A percentile compares a stretch with the other conserved stretches of the same genome.
Evolutionary conservation across 2,888 invertebrate species (phyloP).

Genomic region (Orgyia antiqua): DNA sequence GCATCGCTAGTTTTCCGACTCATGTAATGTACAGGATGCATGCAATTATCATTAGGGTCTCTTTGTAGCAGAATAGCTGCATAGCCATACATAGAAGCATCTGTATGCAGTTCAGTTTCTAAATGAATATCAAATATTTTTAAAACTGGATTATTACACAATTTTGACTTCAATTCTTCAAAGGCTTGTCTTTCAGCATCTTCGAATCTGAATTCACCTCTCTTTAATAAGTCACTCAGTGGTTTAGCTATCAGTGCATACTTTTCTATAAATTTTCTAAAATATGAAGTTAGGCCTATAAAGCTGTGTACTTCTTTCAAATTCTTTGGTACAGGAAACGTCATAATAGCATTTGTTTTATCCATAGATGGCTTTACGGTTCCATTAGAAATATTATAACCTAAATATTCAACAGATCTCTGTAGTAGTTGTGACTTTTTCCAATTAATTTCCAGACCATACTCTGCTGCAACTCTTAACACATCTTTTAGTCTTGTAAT

Average conservation of each 20-base stretch:
- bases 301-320: constrained; percentile 19
- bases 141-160: too few relatives aligned
- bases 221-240: neutral
- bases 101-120: too few relatives aligned
- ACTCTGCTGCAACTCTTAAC: constrained; percentile 8
- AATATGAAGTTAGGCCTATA: constrained; percentile 12
- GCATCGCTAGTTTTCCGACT: too few relatives aligned
- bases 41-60: too few relatives aligned
- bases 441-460: constrained; percentile 13
- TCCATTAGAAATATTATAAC: constrained; percentile 12
- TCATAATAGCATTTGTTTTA: neutral
- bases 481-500: constrained; percentile 10
- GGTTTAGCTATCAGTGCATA: constrained; percentile 20
- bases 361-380: constrained; percentile 8
- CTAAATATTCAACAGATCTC: constrained; percentile 18
- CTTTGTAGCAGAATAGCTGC: too few relatives aligned
- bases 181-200: too few relatives aligned
- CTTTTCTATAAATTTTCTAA: constrained; percentile 24
- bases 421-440: constrained; percentile 1
- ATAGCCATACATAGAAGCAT: too few relatives aligned
- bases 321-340: constrained; percentile 10
- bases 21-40: too few relatives aligned
- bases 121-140: too few relatives aligned
- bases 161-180: too few relatives aligned
- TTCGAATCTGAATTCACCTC: too few relatives aligned